Conservation (phyloP, 2,888 invertebrate species). For the Papilio protenor region DNA sequence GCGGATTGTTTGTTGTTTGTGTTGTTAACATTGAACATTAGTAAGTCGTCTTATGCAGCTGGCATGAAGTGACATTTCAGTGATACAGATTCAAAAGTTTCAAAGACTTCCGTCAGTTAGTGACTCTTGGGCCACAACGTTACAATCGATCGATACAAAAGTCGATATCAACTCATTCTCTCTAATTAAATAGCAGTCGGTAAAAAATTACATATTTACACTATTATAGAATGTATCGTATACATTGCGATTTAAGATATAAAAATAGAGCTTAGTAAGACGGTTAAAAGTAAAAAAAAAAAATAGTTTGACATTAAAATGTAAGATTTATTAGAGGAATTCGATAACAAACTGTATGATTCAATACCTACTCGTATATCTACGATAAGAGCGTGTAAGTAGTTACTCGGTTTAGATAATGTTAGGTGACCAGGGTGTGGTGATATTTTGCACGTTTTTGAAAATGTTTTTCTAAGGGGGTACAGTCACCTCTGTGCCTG, state of each 20-base stretch:
- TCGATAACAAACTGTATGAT: constrained; percentile 79
- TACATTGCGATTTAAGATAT: constrained; percentile 79
- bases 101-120: constrained; percentile 49
- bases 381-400: constrained; percentile 77
- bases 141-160: constrained; percentile 59
- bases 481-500: constrained; percentile 72
- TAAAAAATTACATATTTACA: constrained; percentile 80
- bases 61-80: constrained; percentile 24
- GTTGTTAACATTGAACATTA: constrained; percentile 22
- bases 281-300: constrained; percentile 71
- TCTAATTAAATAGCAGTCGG: constrained; percentile 67
- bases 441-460: constrained; percentile 85
- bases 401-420: constrained; percentile 82
- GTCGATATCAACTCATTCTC: constrained; percentile 62
- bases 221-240: constrained; percentile 80
- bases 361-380: constrained; percentile 64
- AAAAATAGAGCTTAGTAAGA: constrained; percentile 84
- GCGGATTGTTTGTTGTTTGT: constrained; percentile 35
- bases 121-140: constrained; percentile 45
- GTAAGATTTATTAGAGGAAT: constrained; percentile 77
- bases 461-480: constrained; percentile 82
- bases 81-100: constrained; percentile 12
- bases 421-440: constrained; percentile 85
- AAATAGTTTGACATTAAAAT: constrained; percentile 75
- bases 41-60: constrained; percentile 2